phyloP scores from a whole-genome alignment of 2,797 vertebrate species.

The Pristis pectinata region DNA sequence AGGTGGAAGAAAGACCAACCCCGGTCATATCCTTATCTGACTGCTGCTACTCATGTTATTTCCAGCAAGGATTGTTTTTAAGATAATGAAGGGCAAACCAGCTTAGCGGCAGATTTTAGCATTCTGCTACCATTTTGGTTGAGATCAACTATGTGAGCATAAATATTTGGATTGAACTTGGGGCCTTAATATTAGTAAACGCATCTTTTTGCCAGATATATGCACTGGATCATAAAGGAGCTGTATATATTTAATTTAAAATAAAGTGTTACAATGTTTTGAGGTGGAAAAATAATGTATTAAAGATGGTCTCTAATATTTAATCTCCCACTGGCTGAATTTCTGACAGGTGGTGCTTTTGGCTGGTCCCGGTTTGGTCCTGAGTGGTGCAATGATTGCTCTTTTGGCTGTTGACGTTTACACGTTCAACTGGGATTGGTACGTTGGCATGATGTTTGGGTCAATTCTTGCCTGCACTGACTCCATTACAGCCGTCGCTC shows the following conservation, averaged over 20 bases:
- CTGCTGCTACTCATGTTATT: not conserved
- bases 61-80: not conserved
- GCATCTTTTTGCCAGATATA: no score
- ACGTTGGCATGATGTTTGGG: slow-evolving; percentile 47
- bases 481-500: slow-evolving; percentile 48
- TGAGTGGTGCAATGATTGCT: slow-evolving; percentile 49
- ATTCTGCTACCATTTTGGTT: not conserved
- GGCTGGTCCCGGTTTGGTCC: slow-evolving; percentile 47
- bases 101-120: not conserved
- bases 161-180: not conserved
- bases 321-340: slow-evolving; percentile 30
- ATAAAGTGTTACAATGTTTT: not conserved
- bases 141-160: not conserved
- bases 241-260: not conserved
- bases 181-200: not conserved
- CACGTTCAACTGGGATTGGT: slow-evolving; percentile 41
- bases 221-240: no score
- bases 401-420: slow-evolving; percentile 42
- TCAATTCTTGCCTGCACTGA: slow-evolving; percentile 50
- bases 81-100: not conserved
- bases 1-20: not conserved
- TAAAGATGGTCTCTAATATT: not conserved
- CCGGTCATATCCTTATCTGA: not conserved
- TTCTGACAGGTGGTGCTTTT: slow-evolving; percentile 51
- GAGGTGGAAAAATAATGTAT: not conserved